A percentile compares a stretch with the other conserved stretches of the same genome.
These are phyloP conservation scores for Carassius gibelio DNA, from an alignment of 2,113 vertebrate genomes.

Conservation along the genomic window DNA sequence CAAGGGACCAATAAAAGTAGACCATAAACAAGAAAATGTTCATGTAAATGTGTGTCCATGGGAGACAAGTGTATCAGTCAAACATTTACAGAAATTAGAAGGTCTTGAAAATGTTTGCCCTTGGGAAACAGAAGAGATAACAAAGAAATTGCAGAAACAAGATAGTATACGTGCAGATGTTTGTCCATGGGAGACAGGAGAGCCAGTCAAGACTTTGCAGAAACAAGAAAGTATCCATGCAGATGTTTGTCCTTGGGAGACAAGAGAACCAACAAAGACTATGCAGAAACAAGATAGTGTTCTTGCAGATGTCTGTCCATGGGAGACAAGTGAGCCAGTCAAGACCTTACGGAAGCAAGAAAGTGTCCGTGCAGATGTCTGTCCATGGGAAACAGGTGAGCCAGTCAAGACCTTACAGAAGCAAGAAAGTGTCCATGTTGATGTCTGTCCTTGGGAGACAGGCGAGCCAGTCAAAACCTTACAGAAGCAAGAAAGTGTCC, in stretches of 20 bases:
- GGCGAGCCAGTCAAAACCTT: not conserved
- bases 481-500: not conserved
- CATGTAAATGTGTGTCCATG: slow-evolving; percentile 58
- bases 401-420: too few species aligned
- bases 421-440: not conserved
- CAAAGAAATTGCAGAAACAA: slow-evolving; percentile 23
- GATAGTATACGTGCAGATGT: not conserved
- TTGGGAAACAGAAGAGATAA: slow-evolving; percentile 35
- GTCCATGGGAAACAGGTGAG: too few species aligned
- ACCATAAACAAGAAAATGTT: slow-evolving; percentile 28
- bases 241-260: slow-evolving; percentile 30
- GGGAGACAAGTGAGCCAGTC: not conserved
- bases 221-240: not conserved
- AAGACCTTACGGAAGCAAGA: slow-evolving; percentile 7
- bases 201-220: not conserved
- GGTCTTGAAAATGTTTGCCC: slow-evolving; percentile 56
- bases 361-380: slow-evolving; percentile 10
- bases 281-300: not conserved
- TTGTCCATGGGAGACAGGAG: slow-evolving; percentile 60
- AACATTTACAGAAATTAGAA: slow-evolving; percentile 34
- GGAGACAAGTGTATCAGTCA: slow-evolving; percentile 56
- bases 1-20: not conserved
- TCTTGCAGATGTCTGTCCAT: not conserved
- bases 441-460: slow-evolving; percentile 62
- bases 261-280: not conserved